Percentiles rank a stretch among this genome's conserved stretches.
Conservation (phyloP, 1,140 invertebrate genomes). For the Nebria ingens region DNA sequence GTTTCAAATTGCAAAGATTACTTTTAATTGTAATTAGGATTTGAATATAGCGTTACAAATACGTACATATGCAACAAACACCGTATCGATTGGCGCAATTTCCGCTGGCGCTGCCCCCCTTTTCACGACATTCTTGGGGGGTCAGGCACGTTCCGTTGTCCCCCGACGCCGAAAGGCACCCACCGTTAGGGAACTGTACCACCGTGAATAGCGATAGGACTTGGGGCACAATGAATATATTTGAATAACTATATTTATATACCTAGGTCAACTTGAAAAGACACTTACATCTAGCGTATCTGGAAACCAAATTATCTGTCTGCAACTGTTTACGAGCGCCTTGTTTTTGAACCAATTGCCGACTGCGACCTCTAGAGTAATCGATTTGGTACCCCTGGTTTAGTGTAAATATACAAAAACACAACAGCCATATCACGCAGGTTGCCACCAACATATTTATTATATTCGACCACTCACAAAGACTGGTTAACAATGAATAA, state of each 20-base stretch:
- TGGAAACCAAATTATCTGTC: neutral
- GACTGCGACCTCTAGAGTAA: neutral
- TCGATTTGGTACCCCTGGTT: neutral
- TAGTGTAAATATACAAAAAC: neutral
- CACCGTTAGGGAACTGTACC: conserved; percentile 58
- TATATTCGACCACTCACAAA: neutral
- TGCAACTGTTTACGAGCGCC: neutral
- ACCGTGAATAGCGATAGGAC: conserved; percentile 50
- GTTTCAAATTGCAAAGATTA: too few relatives aligned
- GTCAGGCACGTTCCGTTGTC: conserved; percentile 69
- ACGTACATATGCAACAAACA: conserved; percentile 63
- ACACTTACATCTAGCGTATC: neutral
- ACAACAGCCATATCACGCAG: neutral
- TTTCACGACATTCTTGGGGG: conserved; percentile 50
- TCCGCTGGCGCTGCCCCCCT: conserved; percentile 58
- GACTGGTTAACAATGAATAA: neutral
- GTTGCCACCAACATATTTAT: neutral
- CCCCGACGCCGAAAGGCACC: conserved; percentile 53
- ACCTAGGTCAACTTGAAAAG: too few relatives aligned
- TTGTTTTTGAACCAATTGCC: neutral
- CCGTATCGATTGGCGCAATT: conserved; percentile 66
- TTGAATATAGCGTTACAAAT: too few relatives aligned
- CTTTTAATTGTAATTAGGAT: too few relatives aligned
- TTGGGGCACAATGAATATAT: too few relatives aligned
- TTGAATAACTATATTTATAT: too few relatives aligned